A percentile compares a stretch with the other conserved stretches of the same genome.
Conservation (phyloP, 2,888 invertebrate genomes). For the Monoplex corrugatus region DNA sequence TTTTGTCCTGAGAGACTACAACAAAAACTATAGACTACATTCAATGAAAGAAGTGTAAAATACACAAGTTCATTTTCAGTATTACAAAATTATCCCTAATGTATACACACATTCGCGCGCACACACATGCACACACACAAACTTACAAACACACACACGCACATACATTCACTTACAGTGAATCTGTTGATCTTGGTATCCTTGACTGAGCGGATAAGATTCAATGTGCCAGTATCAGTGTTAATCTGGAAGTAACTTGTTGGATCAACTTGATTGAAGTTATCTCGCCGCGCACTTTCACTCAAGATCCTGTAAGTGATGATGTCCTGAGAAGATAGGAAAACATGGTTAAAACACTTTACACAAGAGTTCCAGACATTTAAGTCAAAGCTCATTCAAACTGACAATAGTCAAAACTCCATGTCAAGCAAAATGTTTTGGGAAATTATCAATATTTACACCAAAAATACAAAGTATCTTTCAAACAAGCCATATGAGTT, state of each 20-base stretch:
- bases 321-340: slow-evolving; percentile 50
- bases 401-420: too few species aligned
- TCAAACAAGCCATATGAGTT: too few species aligned
- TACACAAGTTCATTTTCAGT: too few species aligned
- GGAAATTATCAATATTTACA: too few species aligned
- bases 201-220: slow-evolving; percentile 52
- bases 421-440: too few species aligned
- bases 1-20: too few species aligned
- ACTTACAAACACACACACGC: slow-evolving; percentile 33
- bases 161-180: slow-evolving; percentile 53
- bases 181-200: slow-evolving; percentile 62
- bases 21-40: too few species aligned
- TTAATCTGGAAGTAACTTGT: slow-evolving; percentile 66
- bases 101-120: background rate
- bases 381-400: too few species aligned
- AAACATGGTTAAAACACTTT: background rate
- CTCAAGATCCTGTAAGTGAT: slow-evolving; percentile 53
- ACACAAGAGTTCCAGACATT: too few species aligned
- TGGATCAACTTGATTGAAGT: slow-evolving; percentile 51
- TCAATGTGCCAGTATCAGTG: slow-evolving; percentile 61
- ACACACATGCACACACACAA: background rate
- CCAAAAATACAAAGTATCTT: too few species aligned
- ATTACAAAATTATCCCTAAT: too few species aligned
- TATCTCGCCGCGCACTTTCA: slow-evolving; percentile 51
- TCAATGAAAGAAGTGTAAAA: too few species aligned